Conservation (phyloP, 2,888 invertebrate species). For the Dynastes maya region DNA sequence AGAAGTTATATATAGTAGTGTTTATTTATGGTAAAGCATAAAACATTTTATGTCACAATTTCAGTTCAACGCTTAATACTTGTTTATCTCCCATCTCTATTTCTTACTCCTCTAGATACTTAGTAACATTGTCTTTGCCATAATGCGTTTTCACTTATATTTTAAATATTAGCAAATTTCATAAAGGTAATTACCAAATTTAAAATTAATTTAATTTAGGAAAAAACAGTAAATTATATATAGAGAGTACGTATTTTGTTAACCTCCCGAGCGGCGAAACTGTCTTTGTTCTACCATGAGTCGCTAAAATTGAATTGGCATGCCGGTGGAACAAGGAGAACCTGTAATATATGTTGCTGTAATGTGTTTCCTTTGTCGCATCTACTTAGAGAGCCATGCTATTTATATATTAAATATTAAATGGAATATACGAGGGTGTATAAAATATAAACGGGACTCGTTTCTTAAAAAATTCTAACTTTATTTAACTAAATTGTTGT, state of each 20-base stretch:
- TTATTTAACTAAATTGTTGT: too few species aligned
- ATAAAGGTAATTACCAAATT: not conserved
- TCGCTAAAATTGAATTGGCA: constrained; percentile 3
- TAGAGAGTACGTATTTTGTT: not conserved
- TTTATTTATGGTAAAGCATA: too few species aligned
- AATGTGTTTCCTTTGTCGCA: constrained; percentile 2
- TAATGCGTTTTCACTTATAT: not conserved
- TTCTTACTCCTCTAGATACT: not conserved
- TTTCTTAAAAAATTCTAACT: too few species aligned
- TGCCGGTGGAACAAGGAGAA: not conserved
- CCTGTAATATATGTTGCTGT: not conserved
- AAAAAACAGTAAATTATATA: not conserved
- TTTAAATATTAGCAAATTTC: constrained; percentile 18
- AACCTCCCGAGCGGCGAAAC: not conserved
- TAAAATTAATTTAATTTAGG: constrained; percentile 4
- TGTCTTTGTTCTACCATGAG: not conserved
- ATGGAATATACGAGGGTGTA: not conserved
- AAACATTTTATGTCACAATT: not conserved
- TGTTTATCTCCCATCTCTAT: not conserved
- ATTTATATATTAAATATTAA: constrained; percentile 10
- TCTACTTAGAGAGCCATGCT: not conserved
- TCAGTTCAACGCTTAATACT: not conserved
- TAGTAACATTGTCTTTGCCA: not conserved
- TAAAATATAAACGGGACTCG: too few species aligned
- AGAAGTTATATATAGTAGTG: too few species aligned